phyloP scores from a whole-genome alignment of 2,888 invertebrate species.

The Oxytorus armatus region DNA sequence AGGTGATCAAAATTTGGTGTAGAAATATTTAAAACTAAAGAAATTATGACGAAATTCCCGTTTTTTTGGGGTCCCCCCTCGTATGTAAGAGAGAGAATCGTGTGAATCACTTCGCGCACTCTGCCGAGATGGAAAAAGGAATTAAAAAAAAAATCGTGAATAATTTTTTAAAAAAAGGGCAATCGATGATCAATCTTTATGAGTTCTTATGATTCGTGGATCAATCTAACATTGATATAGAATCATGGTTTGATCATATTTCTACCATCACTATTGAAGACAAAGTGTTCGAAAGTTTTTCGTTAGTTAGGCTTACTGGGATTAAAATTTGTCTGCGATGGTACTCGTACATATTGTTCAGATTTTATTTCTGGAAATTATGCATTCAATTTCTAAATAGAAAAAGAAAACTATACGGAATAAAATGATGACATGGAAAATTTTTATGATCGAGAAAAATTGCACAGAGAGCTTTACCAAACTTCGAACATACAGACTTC shows the following conservation, averaged over 20 bases:
- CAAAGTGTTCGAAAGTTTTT: too few species aligned
- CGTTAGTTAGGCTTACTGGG: too few species aligned
- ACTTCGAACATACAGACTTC: neutral
- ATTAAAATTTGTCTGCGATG: too few species aligned
- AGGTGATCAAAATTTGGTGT: too few species aligned
- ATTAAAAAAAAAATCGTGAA: slow-evolving; percentile 19
- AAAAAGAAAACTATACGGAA: neutral
- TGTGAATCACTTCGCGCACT: slow-evolving; percentile 40
- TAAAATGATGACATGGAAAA: slow-evolving; percentile 34
- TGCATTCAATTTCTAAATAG: too few species aligned
- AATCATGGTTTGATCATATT: too few species aligned
- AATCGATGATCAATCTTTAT: neutral
- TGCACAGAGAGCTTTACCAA: slow-evolving; percentile 11
- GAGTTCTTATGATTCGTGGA: neutral
- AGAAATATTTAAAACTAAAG: too few species aligned
- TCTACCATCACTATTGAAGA: too few species aligned
- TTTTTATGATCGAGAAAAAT: slow-evolving; percentile 29
- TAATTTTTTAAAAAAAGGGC: neutral
- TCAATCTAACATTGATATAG: neutral
- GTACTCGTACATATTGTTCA: too few species aligned
- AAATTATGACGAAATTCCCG: too few species aligned
- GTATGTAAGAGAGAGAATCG: slow-evolving; percentile 21
- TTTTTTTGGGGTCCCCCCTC: too few species aligned
- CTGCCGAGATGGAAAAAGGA: slow-evolving; percentile 11
- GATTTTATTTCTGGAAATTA: too few species aligned